A percentile compares a stretch with the other conserved stretches of the same genome.
phyloP scores from a whole-genome alignment of 1,140 invertebrate species.

The Ooceraea biroi region DNA sequence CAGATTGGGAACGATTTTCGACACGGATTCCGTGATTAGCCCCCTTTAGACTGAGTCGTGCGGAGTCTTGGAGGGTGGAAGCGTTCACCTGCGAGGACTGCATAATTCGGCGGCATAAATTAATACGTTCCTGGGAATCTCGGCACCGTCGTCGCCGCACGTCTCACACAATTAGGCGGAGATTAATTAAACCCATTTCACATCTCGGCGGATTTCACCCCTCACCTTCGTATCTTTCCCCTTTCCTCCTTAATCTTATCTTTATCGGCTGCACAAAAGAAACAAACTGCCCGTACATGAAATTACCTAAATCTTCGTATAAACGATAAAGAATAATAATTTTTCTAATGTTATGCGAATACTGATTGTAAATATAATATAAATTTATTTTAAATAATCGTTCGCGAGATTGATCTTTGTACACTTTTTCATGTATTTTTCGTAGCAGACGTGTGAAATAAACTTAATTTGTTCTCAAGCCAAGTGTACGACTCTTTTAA shows the following conservation, averaged over 20 bases:
- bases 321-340: background rate
- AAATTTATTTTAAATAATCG: too few relatives aligned
- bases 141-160: conserved; percentile 67
- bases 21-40: conserved; percentile 40
- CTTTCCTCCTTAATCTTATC: conserved; percentile 12
- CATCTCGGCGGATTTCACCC: conserved; percentile 78
- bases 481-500: background rate
- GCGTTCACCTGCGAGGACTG: conserved; percentile 79
- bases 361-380: too few relatives aligned
- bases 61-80: conserved; percentile 67
- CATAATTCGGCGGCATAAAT: conserved; percentile 85
- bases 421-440: too few relatives aligned
- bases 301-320: conserved; percentile 24
- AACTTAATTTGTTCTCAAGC: background rate
- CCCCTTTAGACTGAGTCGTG: conserved; percentile 59
- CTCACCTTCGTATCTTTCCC: conserved; percentile 33
- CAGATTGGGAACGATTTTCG: conserved; percentile 7
- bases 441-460: too few relatives aligned
- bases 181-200: conserved; percentile 86
- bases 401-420: too few relatives aligned
- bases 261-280: conserved; percentile 17
- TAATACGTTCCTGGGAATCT: conserved; percentile 84
- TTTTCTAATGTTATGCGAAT: too few relatives aligned
- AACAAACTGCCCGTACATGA: conserved; percentile 28
- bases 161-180: conserved; percentile 84